These are phyloP conservation scores for Albula glossodonta DNA, from an alignment of 2,113 vertebrate genomes.

Conservation along the genomic window DNA sequence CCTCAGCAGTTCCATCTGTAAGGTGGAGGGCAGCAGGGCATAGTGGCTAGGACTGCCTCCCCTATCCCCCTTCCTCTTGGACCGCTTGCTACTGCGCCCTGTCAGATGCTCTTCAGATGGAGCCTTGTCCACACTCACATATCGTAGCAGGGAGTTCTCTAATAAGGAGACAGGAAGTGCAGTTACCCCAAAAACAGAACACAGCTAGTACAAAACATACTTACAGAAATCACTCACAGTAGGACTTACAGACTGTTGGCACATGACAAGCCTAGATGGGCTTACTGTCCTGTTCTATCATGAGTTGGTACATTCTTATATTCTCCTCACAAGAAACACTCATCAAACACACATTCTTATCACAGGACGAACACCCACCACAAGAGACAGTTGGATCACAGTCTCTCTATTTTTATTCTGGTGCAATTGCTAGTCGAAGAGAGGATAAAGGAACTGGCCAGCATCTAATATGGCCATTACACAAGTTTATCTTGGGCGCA, in stretches of 20 bases:
- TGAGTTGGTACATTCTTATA: background rate
- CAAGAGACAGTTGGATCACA: background rate
- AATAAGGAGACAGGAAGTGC: constrained; percentile 34
- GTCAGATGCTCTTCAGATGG: constrained; percentile 87
- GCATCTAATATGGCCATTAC: background rate
- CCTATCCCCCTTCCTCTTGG: constrained; percentile 88
- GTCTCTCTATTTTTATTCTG: background rate
- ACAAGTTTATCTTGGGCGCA: background rate
- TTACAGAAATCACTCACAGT: background rate
- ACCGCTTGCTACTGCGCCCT: constrained; percentile 87
- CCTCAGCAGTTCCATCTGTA: constrained; percentile 90
- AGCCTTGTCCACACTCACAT: constrained; percentile 90
- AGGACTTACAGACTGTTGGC: background rate
- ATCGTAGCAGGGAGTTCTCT: constrained; percentile 95
- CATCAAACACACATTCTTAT: background rate
- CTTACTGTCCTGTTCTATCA: background rate
- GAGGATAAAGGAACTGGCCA: background rate
- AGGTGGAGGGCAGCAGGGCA: constrained; percentile 79
- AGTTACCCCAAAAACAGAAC: background rate
- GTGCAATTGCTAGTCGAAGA: background rate
- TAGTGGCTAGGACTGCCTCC: constrained; percentile 90
- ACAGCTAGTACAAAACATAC: background rate
- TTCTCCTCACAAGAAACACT: background rate
- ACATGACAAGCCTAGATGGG: background rate
- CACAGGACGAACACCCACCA: background rate